Percentiles rank a stretch among this genome's conserved stretches.
Conservation (phyloP, 2,797 vertebrate species). For the Melanotaenia maccullochi region DNA sequence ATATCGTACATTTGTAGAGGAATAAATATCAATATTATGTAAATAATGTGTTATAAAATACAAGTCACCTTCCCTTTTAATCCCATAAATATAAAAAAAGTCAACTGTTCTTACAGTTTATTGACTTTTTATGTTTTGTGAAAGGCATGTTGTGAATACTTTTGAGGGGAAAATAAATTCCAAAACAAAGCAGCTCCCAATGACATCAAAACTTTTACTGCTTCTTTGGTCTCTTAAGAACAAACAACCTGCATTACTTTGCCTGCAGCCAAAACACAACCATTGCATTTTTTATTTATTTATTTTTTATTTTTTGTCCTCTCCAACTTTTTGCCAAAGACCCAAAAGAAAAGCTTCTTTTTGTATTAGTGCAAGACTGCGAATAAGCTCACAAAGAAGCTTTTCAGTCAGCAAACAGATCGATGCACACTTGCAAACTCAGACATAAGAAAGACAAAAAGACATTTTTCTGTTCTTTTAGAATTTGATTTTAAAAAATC, state of each 20-base stretch:
- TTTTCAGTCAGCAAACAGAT: conserved; percentile 75
- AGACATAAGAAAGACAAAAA: conserved; percentile 19
- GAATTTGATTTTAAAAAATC: not conserved
- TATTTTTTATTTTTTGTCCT: conserved; percentile 15
- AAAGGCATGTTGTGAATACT: not conserved
- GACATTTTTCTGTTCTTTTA: conserved; percentile 14
- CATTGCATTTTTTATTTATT: conserved; percentile 16
- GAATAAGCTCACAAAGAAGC: conserved; percentile 30
- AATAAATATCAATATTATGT: conserved; percentile 1
- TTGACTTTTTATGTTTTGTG: conserved; percentile 31
- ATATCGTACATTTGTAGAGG: not conserved
- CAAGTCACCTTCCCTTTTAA: conserved; percentile 45
- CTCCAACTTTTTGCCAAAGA: conserved; percentile 17
- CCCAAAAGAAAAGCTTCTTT: conserved; percentile 35
- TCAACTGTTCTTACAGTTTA: conserved; percentile 7
- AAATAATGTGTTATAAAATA: conserved; percentile 26
- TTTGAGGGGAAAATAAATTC: not conserved
- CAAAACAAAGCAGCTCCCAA: conserved; percentile 21
- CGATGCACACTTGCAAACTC: conserved; percentile 71
- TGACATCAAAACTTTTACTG: conserved; percentile 25
- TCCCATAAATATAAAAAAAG: conserved; percentile 18
- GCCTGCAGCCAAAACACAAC: conserved; percentile 57
- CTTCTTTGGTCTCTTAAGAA: conserved; percentile 49
- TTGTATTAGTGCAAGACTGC: conserved; percentile 18
- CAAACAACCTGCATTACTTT: conserved; percentile 38